Conservation (phyloP, 2,113 vertebrate species). For the Callopanchax toddi region DNA sequence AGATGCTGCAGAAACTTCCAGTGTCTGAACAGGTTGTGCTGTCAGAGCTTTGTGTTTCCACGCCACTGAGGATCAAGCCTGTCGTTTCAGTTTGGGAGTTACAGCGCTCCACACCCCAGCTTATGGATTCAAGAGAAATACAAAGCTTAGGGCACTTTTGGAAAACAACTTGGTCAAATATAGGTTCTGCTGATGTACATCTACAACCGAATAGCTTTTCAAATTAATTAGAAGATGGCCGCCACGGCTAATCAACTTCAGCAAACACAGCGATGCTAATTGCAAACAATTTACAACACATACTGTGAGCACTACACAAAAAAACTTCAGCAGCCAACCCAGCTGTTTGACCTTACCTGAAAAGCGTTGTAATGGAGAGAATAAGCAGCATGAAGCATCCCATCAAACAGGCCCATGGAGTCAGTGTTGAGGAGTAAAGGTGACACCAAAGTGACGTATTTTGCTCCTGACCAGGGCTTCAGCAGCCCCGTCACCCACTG, state of each 20-base stretch:
- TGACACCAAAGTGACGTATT: constrained; percentile 89
- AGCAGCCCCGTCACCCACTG: constrained; percentile 84
- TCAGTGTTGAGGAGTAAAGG: constrained; percentile 89
- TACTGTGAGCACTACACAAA: too few species aligned
- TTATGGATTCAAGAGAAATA: constrained; percentile 1
- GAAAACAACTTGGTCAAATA: too few species aligned
- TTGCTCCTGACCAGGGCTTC: constrained; percentile 93
- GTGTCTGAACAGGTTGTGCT: too few species aligned
- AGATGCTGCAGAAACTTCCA: background rate
- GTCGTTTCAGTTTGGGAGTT: constrained; percentile 11
- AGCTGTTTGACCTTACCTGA: constrained; percentile 82
- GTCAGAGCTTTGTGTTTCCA: background rate
- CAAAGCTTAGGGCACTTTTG: background rate
- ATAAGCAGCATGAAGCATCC: constrained; percentile 83
- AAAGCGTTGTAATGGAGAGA: constrained; percentile 83
- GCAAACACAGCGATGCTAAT: too few species aligned
- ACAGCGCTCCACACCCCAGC: constrained; percentile 24
- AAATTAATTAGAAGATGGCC: too few species aligned
- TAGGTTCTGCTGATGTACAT: too few species aligned
- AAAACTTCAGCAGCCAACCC: too few species aligned
- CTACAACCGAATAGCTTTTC: too few species aligned
- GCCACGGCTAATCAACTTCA: too few species aligned
- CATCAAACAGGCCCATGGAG: constrained; percentile 85
- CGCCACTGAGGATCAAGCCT: constrained; percentile 13
- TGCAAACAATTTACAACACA: too few species aligned